phyloP scores from a whole-genome alignment of 1,140 invertebrate species.

The Piezodorus guildinii region DNA sequence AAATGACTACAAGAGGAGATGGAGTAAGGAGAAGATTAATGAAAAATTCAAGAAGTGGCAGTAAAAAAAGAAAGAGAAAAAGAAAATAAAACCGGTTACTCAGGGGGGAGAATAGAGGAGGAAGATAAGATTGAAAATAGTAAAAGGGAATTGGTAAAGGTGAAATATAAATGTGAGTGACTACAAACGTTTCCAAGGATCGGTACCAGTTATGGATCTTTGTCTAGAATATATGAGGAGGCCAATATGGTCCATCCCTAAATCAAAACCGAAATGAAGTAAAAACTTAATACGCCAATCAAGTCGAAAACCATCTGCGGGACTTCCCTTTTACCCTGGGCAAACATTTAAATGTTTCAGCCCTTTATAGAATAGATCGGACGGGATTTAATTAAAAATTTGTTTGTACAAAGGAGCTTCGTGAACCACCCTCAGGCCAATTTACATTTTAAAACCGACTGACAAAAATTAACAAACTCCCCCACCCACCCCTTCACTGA shows the following conservation, averaged over 20 bases:
- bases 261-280: neutral
- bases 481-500: neutral
- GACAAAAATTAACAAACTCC: neutral
- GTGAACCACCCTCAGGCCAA: neutral
- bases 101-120: too few species aligned
- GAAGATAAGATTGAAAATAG: neutral
- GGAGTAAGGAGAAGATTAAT: too few species aligned
- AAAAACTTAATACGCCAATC: conserved; percentile 10
- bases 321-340: neutral
- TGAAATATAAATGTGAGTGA: neutral
- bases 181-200: too few species aligned
- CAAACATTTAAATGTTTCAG: conserved; percentile 11
- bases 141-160: neutral
- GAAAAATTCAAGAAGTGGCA: too few species aligned
- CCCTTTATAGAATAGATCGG: neutral
- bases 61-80: too few species aligned
- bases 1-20: too few species aligned
- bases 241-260: neutral
- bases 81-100: too few species aligned
- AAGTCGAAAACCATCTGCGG: neutral
- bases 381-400: conserved; percentile 3
- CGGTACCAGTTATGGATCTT: too few species aligned
- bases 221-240: neutral
- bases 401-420: neutral
- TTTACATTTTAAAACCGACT: conserved; percentile 3